Base-by-base conservation (phyloP, 1,140 invertebrate species). In the Eciton burchellii region DNA sequence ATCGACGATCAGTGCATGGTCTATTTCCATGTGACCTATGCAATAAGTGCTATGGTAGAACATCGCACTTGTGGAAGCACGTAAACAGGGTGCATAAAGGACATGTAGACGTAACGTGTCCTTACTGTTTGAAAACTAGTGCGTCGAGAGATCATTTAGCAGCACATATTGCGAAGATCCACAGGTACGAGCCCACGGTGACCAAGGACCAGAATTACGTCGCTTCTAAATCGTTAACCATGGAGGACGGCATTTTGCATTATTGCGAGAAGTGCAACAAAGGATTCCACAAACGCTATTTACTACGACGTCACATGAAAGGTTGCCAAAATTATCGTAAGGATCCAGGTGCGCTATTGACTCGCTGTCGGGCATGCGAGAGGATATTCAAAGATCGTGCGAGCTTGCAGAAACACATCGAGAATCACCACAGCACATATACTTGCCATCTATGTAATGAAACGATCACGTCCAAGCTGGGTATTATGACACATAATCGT, bases 21-120 rank as follows among this genome's bases (percentile, higher is more conserved):
- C 93, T 95, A 3, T 95, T 95, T 74, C 95, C 95, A 1, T 96
- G 95, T 82, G 95, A 96, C 90, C 88, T 96, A 1, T 96, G 95
- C 86, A 95, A 94, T 79, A 96, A 96, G 84, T 95, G 94, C 76
- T 96, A 96, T 59, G 95, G 95, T 0, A 89, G 95, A 8, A 95
- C 95, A 0, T 95, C 95, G 3, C 95, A 96, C 84, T 85, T 96
- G 8, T 96, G 95, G 95, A 96, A 96, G 84, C 95, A 96, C 79
- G 95, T 96, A 0, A 95, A 95, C 85, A 91, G 95, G 45, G 93
- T 95, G 26, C 95, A 96, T 81, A 96, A 95, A 89, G 94, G 94
- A 24, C 95, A 96, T 84, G 93, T 94, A 16, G 95, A 95, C 62
- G 94, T 96, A 0, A 96, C 95, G 0, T 96, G 95, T 87, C 94